Evolutionary conservation across 2,797 vertebrate genomes (phyloP).

Genomic region (Myoxocephalus aenaeus): DNA sequence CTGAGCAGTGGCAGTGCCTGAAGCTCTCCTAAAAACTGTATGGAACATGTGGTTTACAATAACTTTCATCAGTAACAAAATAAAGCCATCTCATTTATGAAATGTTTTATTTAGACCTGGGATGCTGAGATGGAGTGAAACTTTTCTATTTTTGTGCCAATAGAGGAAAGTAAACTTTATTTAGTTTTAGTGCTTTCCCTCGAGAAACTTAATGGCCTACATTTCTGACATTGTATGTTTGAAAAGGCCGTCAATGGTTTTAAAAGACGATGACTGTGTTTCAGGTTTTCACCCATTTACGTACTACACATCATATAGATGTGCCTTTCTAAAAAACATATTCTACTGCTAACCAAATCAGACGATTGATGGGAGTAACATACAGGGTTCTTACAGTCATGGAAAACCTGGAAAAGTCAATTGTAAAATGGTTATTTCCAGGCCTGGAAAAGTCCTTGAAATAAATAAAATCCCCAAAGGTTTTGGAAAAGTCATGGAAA

Average conservation of each 20-base stretch:
- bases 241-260: slow-evolving; percentile 1
- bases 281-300: not conserved
- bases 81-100: slow-evolving; percentile 20
- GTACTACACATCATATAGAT: not conserved
- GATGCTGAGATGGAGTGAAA: not conserved
- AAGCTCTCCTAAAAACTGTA: not conserved
- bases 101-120: slow-evolving; percentile 16
- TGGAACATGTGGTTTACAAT: slow-evolving; percentile 28
- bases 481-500: too few species aligned
- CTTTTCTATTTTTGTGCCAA: slow-evolving; percentile 7
- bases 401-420: too few species aligned
- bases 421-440: too few species aligned
- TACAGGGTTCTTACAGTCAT: too few species aligned
- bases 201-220: not conserved
- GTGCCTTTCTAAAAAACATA: not conserved
- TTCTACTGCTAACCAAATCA: slow-evolving; percentile 12
- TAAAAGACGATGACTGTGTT: not conserved
- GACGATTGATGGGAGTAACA: not conserved
- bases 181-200: not conserved
- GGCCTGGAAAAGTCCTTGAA: too few species aligned
- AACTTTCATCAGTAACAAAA: slow-evolving; percentile 24
- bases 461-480: too few species aligned
- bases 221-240: slow-evolving; percentile 18
- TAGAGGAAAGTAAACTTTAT: not conserved
- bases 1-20: slow-evolving; percentile 22